phyloP scores from a whole-genome alignment of 2,888 invertebrate species.

The Euclidia mi region DNA sequence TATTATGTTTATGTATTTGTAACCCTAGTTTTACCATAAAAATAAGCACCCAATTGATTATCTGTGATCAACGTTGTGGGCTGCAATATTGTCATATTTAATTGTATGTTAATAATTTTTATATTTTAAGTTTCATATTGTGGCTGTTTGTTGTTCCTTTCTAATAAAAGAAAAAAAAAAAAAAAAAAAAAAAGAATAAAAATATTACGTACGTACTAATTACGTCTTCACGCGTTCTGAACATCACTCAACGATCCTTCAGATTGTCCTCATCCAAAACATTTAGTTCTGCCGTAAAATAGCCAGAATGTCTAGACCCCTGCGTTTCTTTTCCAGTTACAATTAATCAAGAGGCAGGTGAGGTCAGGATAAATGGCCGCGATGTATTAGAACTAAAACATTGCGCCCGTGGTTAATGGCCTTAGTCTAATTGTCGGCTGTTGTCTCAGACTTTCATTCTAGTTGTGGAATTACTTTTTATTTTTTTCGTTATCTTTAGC shows the following conservation, averaged over 20 bases:
- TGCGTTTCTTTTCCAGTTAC: slow-evolving; percentile 46
- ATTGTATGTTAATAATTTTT: too few species aligned
- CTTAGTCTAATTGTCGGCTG: too few species aligned
- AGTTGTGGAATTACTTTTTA: slow-evolving; percentile 60
- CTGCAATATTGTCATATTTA: too few species aligned
- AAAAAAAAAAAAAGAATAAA: too few species aligned
- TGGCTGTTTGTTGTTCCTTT: too few species aligned
- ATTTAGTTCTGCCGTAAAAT: slow-evolving; percentile 59
- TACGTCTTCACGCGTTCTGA: slow-evolving; percentile 27
- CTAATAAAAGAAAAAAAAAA: too few species aligned
- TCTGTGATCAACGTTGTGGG: too few species aligned
- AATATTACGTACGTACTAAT: slow-evolving; percentile 17
- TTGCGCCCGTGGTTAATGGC: slow-evolving; percentile 59
- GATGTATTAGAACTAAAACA: slow-evolving; percentile 63
- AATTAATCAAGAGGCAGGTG: slow-evolving; percentile 67
- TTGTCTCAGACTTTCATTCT: slow-evolving; percentile 43
- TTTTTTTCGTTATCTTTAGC: slow-evolving; percentile 53
- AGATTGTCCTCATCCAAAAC: slow-evolving; percentile 65
- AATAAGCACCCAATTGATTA: too few species aligned
- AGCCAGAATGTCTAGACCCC: slow-evolving; percentile 57
- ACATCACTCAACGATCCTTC: slow-evolving; percentile 40
- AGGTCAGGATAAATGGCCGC: slow-evolving; percentile 64
- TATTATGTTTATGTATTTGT: too few species aligned
- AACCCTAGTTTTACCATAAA: too few species aligned
- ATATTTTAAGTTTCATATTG: too few species aligned